Conservation (phyloP, 2,888 invertebrate genomes). For the Archips xylosteana region DNA sequence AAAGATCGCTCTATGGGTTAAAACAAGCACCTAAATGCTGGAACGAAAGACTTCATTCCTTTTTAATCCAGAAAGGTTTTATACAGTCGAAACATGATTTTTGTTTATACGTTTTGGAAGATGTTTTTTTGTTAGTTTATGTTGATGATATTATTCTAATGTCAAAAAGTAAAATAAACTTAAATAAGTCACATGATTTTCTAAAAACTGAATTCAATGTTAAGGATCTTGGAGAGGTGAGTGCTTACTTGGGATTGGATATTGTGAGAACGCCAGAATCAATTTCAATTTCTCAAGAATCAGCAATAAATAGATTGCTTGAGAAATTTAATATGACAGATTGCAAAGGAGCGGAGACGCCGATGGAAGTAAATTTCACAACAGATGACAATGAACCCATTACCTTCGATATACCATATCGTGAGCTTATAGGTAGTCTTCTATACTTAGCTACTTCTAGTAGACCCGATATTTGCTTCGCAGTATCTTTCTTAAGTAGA, state of each 20-base stretch:
- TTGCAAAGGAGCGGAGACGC: neutral
- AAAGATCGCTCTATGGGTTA: neutral
- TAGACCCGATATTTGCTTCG: too few species aligned
- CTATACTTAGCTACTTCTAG: too few species aligned
- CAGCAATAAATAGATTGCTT: neutral
- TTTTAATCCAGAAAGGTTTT: neutral
- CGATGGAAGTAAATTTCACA: neutral
- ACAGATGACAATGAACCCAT: neutral
- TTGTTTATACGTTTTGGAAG: neutral
- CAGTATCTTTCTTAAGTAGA: too few species aligned
- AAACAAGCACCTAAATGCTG: slow-evolving; percentile 44
- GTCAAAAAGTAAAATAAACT: neutral
- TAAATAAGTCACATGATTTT: neutral
- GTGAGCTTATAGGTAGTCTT: too few species aligned
- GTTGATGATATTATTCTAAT: neutral
- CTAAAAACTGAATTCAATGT: neutral
- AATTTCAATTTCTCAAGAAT: neutral
- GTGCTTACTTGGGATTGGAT: neutral
- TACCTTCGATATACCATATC: too few species aligned
- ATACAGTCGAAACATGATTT: neutral
- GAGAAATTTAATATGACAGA: neutral
- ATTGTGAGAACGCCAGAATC: neutral
- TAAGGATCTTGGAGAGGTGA: neutral
- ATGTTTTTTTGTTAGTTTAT: neutral
- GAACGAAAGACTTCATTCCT: neutral